Conservation (phyloP, 2,113 vertebrate species). For the Anolis carolinensis region DNA sequence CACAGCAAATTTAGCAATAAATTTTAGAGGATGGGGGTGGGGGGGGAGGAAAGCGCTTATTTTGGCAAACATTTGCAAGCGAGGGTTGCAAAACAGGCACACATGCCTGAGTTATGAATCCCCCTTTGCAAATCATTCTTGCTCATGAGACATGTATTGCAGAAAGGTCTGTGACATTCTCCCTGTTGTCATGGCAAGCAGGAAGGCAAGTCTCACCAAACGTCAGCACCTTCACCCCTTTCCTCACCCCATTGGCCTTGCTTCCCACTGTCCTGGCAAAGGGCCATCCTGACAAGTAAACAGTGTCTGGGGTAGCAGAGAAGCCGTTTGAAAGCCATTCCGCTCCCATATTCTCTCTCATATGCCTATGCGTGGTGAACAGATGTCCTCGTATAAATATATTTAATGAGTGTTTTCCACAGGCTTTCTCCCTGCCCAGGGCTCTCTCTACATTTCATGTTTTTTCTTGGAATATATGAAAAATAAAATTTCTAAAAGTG, state of each 20-base stretch:
- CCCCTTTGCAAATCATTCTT: background rate
- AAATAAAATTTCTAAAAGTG: slow-evolving; percentile 6
- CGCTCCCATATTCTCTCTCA: slow-evolving; percentile 16
- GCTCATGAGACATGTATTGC: background rate
- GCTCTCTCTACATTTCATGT: background rate
- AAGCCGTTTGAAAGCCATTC: slow-evolving; percentile 36
- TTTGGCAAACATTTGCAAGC: background rate
- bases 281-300: slow-evolving; percentile 1
- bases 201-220: background rate
- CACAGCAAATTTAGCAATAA: background rate
- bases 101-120: background rate
- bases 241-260: background rate
- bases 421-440: background rate
- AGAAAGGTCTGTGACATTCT: slow-evolving; percentile 22
- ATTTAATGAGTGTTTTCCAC: slow-evolving; percentile 11
- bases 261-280: slow-evolving; percentile 4
- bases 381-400: slow-evolving; percentile 12
- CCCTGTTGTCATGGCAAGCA: slow-evolving; percentile 53
- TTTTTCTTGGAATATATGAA: background rate
- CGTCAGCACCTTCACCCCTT: background rate
- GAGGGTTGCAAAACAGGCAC: background rate
- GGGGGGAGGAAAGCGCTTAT: background rate
- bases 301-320: slow-evolving; percentile 45
- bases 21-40: rapidly evolving
- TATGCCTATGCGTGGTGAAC: background rate